A percentile compares a stretch with the other conserved stretches of the same genome.
phyloP scores from a whole-genome alignment of 37 sponge, comb jelly and placozoan genomes.

The Geodia barretti region DNA sequence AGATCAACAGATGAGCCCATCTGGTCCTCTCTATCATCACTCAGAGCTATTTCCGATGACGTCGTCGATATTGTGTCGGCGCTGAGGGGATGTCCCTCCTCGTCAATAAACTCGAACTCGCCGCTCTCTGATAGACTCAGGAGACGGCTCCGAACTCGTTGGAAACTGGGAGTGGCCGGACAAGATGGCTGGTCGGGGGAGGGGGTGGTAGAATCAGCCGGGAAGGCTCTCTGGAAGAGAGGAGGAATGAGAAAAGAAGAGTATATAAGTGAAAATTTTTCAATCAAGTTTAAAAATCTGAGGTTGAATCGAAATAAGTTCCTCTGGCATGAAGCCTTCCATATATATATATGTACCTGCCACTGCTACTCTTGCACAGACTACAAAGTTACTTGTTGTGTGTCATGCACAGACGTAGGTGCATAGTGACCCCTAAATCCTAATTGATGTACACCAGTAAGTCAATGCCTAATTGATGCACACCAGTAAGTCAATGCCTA shows the following conservation, averaged over 20 bases:
- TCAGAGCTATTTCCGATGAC: background rate
- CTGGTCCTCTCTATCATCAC: background rate
- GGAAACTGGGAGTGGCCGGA: background rate
- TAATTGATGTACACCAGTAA: too few relatives aligned
- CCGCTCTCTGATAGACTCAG: conserved; percentile 3
- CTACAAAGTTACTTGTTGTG: too few relatives aligned
- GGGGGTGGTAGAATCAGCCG: background rate
- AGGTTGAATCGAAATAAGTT: too few relatives aligned
- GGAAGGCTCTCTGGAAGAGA: background rate
- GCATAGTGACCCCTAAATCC: too few relatives aligned
- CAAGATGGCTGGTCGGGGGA: background rate
- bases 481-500: too few relatives aligned
- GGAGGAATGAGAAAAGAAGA: conserved; percentile 3
- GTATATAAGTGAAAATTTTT: background rate
- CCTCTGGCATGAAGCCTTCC: too few relatives aligned
- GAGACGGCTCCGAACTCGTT: background rate
- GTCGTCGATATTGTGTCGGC: background rate
- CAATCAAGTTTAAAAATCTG: too few relatives aligned
- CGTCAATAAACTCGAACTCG: background rate
- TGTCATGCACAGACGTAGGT: too few relatives aligned
- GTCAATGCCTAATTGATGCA: too few relatives aligned
- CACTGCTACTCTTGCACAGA: too few relatives aligned
- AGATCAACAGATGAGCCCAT: background rate
- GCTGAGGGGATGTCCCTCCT: conserved; percentile 4
- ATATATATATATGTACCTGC: too few relatives aligned